These are phyloP conservation scores for Heptranchias perlo DNA, from an alignment of 2,113 vertebrate species.

Conservation along the genomic window DNA sequence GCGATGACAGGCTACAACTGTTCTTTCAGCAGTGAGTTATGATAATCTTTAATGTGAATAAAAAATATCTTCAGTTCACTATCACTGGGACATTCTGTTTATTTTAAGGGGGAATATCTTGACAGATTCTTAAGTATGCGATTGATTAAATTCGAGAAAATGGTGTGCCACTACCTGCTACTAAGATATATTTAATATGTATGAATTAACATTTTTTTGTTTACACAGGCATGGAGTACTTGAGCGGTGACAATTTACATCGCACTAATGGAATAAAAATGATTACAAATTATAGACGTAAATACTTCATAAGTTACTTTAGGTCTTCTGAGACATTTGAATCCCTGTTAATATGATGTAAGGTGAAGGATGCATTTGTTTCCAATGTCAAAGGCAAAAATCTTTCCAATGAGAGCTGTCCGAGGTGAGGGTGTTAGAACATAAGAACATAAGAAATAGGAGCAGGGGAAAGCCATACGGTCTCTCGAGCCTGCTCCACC, in stretches of 20 bases:
- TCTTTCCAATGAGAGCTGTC: not conserved
- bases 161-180: not conserved
- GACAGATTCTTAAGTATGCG: not conserved
- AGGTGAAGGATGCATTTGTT: not conserved
- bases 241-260: not conserved
- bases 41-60: not conserved
- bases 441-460: no score
- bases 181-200: not conserved
- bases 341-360: not conserved
- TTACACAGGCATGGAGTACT: not conserved
- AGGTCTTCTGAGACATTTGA: not conserved
- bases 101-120: not conserved
- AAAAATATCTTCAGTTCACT: not conserved
- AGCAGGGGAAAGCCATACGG: no score
- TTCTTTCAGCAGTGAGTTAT: conserved; percentile 1
- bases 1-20: not conserved
- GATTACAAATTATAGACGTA: not conserved
- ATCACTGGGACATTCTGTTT: not conserved
- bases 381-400: not conserved
- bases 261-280: not conserved
- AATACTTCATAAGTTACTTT: not conserved
- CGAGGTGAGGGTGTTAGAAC: not conserved
- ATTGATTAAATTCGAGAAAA: conserved; percentile 3
- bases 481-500: no score
- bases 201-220: not conserved